Conservation (phyloP, 2,797 vertebrate species). For the Phrynocephalus vlangalii region DNA sequence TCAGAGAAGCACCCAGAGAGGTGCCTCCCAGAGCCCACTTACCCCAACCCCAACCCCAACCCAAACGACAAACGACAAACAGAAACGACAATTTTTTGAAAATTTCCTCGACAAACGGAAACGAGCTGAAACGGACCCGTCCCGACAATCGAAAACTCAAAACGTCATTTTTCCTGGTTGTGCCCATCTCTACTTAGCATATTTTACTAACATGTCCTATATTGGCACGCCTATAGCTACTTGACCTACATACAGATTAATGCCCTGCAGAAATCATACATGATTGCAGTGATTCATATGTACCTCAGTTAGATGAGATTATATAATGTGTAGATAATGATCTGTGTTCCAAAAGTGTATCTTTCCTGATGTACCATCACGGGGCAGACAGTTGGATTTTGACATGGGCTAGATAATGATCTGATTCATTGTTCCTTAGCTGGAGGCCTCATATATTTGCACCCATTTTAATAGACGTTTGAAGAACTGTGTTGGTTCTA, state of each 20-base stretch:
- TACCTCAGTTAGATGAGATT: background rate
- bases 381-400: background rate
- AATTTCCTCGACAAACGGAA: too few relatives aligned
- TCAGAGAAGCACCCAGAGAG: too few relatives aligned
- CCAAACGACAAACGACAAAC: too few relatives aligned
- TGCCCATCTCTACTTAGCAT: background rate
- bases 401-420: too few relatives aligned
- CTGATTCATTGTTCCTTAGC: too few relatives aligned
- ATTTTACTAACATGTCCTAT: background rate
- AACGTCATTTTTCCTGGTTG: too few relatives aligned
- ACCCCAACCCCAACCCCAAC: too few relatives aligned
- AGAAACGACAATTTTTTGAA: too few relatives aligned
- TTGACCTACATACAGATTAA: slow-evolving; percentile 9
- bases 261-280: slow-evolving; percentile 5
- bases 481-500: background rate
- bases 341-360: background rate
- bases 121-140: too few relatives aligned
- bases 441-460: too few relatives aligned
- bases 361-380: background rate
- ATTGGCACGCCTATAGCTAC: background rate
- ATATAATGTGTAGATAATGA: background rate
- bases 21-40: too few relatives aligned
- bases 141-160: too few relatives aligned
- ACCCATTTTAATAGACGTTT: background rate
- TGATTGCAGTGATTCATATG: slow-evolving; percentile 11